Conservation (phyloP, 2,888 invertebrate species). For the Zhengitettix transpicula region DNA sequence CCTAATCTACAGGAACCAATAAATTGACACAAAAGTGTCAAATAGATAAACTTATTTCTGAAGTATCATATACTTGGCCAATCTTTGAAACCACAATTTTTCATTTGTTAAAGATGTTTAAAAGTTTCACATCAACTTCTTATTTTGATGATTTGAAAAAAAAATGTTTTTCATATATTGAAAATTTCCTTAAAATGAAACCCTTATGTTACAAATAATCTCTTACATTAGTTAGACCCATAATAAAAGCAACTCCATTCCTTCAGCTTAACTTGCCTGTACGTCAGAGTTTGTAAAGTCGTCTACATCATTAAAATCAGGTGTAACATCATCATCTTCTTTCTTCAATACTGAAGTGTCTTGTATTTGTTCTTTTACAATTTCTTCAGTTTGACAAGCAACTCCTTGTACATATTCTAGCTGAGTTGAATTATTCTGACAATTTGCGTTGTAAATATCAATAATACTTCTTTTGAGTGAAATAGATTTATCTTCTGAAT, state of each 20-base stretch:
- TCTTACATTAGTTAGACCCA: background rate
- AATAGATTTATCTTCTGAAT: constrained; percentile 12
- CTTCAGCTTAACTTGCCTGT: background rate
- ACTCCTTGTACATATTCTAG: constrained; percentile 10
- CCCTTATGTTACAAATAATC: too few relatives aligned
- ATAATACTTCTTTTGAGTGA: constrained; percentile 12
- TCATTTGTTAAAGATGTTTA: too few relatives aligned
- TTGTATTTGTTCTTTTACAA: background rate
- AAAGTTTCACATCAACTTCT: too few relatives aligned
- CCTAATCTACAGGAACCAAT: too few relatives aligned
- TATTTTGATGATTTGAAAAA: too few relatives aligned
- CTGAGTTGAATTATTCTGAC: constrained; percentile 8
- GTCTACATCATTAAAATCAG: background rate
- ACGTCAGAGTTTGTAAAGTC: background rate
- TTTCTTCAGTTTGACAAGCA: constrained; percentile 13
- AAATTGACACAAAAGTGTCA: too few relatives aligned
- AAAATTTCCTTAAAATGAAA: too few relatives aligned
- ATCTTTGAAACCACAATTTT: too few relatives aligned
- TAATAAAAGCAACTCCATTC: background rate
- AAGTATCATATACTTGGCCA: too few relatives aligned
- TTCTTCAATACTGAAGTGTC: constrained; percentile 2
- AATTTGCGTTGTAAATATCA: constrained; percentile 8
- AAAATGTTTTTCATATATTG: too few relatives aligned
- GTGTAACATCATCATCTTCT: constrained; percentile 5
- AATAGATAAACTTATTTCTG: too few relatives aligned